Evolutionary conservation across 2,888 invertebrate genomes (phyloP).

Genomic region (Gasteruption jaculator): DNA sequence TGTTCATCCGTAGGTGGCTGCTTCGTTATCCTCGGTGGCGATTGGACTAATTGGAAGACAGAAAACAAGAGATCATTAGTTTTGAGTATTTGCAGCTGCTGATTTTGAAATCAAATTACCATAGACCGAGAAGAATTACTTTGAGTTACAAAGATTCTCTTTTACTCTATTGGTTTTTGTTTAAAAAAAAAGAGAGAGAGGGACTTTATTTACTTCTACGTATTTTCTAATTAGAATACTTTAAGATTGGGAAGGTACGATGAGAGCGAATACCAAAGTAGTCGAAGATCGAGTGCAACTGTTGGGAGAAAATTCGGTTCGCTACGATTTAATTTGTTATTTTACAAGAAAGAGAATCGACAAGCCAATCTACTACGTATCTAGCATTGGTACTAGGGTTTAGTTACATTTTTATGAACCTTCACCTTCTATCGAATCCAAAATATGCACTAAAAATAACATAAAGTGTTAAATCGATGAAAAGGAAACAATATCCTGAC

Average conservation of each 20-base stretch:
- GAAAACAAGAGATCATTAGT: slow-evolving; percentile 17
- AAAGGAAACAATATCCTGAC: too few relatives aligned
- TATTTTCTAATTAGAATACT: too few relatives aligned
- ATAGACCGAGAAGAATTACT: not conserved
- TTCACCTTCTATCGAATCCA: slow-evolving; percentile 38
- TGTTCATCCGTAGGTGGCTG: slow-evolving; percentile 89
- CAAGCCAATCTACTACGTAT: too few relatives aligned
- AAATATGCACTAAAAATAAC: slow-evolving; percentile 38
- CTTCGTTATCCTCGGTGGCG: slow-evolving; percentile 87
- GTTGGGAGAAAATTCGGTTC: slow-evolving; percentile 9
- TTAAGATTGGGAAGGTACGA: too few relatives aligned
- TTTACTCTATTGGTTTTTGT: too few relatives aligned
- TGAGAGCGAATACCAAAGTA: slow-evolving; percentile 4
- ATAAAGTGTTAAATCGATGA: slow-evolving; percentile 23
- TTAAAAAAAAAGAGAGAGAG: too few relatives aligned
- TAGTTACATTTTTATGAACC: too few relatives aligned
- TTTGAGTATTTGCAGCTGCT: slow-evolving; percentile 5
- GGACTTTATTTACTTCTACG: too few relatives aligned
- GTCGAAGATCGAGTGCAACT: not conserved
- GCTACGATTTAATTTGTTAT: not conserved
- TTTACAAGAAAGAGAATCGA: slow-evolving; percentile 12
- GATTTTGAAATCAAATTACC: not conserved
- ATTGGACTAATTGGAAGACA: slow-evolving; percentile 75
- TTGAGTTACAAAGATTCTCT: too few relatives aligned
- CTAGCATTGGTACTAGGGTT: too few relatives aligned